Evolutionary conservation across 2,797 vertebrate species (phyloP), one percentile per base, ranked within the genome.

Genomic region (Cetoscarus ocellatus): DNA sequence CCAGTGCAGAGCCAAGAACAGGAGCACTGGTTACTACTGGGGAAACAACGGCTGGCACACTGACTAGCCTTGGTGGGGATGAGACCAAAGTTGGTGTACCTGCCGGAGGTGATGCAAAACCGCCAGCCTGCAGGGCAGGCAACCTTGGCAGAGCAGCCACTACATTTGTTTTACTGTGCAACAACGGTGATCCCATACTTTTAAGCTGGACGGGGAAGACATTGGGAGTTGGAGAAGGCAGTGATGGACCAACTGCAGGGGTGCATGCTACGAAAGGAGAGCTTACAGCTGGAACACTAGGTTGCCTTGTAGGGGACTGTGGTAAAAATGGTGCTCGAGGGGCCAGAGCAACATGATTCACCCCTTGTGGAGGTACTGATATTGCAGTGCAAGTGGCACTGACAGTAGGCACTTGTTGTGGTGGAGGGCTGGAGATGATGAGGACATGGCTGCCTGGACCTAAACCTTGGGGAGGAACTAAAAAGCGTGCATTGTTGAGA

Each of bases 391-490:
- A 70, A 51, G 60, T n/a, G 69, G n/a, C 67, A 72, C 70, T 75
- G 88, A 70, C 61, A 80, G 66, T 50, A 86, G 92, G 92, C 87
- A 92, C 83, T 91, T 91, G 77, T 48, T 89, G 75, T 40, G 82
- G 68, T 66, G 80, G 66, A 60, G 92, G 87, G 83, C 86, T 93
- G 52, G 97, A 96, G 70, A 99, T 94, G 67, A 99, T 91, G 49
- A 99, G 93, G 83, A 99, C 93, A 36, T 99, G 98, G 84, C 95
- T 98, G 71, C 98, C 98, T 87, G 93, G 94, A 78, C 93, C 95
- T 87, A 99, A 95, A 85, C 98, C 98, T 92, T 97, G 97, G 39
- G 97, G 91, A 67, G 98, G 97, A 84, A 99, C 97, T 81, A 98
- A 92, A 91, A 99, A 97, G 57, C 95, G 85, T 62, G 95, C 89